These are phyloP conservation scores for Micrasema minimum DNA, from an alignment of 1,140 invertebrate species.

Conservation along the genomic window DNA sequence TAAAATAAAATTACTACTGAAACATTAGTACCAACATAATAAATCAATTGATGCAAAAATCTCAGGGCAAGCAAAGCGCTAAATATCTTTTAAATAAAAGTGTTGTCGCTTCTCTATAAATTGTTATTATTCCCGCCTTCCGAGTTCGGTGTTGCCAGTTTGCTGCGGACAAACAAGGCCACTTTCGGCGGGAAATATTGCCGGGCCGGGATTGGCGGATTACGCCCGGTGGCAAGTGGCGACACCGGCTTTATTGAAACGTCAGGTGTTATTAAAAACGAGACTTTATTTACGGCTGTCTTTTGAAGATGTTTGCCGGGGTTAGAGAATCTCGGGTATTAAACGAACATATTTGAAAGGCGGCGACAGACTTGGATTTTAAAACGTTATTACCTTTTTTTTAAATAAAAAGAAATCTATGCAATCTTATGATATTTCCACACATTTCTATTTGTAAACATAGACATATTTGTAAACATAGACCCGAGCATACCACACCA, in stretches of 20 bases:
- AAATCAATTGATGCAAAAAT: too few species aligned
- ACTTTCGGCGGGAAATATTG: slow-evolving; percentile 37
- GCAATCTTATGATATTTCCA: too few species aligned
- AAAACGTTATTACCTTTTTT: background rate
- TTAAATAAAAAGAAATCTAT: background rate
- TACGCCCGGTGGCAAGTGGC: slow-evolving; percentile 27
- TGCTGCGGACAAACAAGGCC: slow-evolving; percentile 24
- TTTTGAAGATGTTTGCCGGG: background rate
- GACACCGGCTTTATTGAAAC: slow-evolving; percentile 43
- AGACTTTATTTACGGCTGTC: slow-evolving; percentile 34
- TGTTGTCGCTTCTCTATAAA: slow-evolving; percentile 11
- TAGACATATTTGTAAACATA: too few species aligned
- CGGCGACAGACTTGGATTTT: background rate
- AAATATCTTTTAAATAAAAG: too few species aligned
- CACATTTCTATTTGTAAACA: too few species aligned
- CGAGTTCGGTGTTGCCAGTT: slow-evolving; percentile 29
- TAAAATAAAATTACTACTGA: too few species aligned
- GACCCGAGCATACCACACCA: too few species aligned
- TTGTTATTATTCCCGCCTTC: slow-evolving; percentile 3
- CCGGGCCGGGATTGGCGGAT: slow-evolving; percentile 43
- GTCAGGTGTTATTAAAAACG: slow-evolving; percentile 47
- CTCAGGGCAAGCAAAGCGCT: too few species aligned
- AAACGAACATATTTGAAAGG: slow-evolving; percentile 4
- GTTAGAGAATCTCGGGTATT: background rate
- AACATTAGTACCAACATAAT: too few species aligned